Base-by-base conservation (phyloP, 2,113 vertebrate genomes). In the Mystacornis crossleyi region DNA sequence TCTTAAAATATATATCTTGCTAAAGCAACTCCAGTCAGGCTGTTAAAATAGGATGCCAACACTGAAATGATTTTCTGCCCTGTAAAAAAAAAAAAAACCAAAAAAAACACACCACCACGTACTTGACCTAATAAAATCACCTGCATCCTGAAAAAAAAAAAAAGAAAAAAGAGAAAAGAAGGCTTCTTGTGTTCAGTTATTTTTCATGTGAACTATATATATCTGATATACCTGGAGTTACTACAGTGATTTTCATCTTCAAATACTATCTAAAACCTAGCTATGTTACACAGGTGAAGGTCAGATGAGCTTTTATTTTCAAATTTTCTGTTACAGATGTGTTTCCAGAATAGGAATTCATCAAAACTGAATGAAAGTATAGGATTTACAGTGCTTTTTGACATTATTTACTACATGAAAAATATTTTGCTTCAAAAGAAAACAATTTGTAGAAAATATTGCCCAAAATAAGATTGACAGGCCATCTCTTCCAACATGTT, bases 171-270 rank as follows among this genome's bases (percentile, higher is more conserved):
- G 47, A 62, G 38, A 53, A 69, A 73, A 47, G 18, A 26, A 54
- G 3, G 7, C 9, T 79, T 79, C 74, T 51, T 84, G 28, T 25
- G 18, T 79, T 93, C 73, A 42, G 45, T 38, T 79, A 71, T 79
- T 96, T 89, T 95, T 91, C 33, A 23, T 75, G 69, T 91, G 69
- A 90, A 54, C 90, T 95, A 94, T 95, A 87, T 93, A 86, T 86
- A 91, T 66, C 50, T 65, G 66, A 70, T 72, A 51, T 24, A 89
- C 25, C 45, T 65, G 34, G 36, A 75, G 60, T 67, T 84, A 43
- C 65, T 75, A 57, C 53, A 74, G 53, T 28, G 86, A 86, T 87
- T 94, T 96, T 95, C 45, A 94, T 87, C 89, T 91, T 93, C 84
- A 95, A 87, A 93, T 54, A 31, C 51, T 48, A 8, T 74, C 53